Evolutionary conservation across 2,797 vertebrate species (phyloP).

Genomic region (Tiaroga cobitis): DNA sequence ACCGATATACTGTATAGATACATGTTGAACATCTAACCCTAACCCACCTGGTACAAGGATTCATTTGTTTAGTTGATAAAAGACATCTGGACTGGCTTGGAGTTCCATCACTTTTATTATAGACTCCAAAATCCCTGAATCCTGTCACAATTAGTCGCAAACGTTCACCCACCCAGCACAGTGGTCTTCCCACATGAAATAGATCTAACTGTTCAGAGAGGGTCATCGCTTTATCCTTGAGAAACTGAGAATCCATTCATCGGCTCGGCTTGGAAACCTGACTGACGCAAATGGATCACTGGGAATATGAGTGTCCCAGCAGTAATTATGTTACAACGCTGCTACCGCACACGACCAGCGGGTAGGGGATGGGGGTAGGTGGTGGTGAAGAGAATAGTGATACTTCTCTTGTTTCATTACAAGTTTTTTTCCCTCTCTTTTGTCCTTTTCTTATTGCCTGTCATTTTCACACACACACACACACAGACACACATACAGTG

Average conservation of each 20-base stretch:
- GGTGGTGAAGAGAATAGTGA: conserved; percentile 61
- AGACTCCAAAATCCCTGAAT: conserved; percentile 67
- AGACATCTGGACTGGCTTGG: background rate
- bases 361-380: conserved; percentile 71
- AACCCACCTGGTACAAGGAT: conserved; percentile 13
- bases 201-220: conserved; percentile 80
- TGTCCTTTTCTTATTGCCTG: conserved; percentile 58
- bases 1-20: background rate
- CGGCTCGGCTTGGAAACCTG: conserved; percentile 80
- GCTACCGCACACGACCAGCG: conserved; percentile 78
- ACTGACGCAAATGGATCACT: conserved; percentile 87
- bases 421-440: conserved; percentile 70
- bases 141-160: conserved; percentile 66
- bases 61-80: conserved; percentile 20
- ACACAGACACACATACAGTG: conserved; percentile 26
- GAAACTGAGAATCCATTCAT: conserved; percentile 86
- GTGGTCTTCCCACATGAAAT: conserved; percentile 77
- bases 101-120: conserved; percentile 64
- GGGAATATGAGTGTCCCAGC: conserved; percentile 86
- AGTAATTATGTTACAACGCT: conserved; percentile 86
- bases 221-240: conserved; percentile 88
- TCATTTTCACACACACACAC: conserved; percentile 46
- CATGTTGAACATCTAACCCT: background rate
- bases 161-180: conserved; percentile 74
- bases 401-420: conserved; percentile 73